Conservation (phyloP, 2,888 invertebrate genomes). For the Ephialtes manifestator region DNA sequence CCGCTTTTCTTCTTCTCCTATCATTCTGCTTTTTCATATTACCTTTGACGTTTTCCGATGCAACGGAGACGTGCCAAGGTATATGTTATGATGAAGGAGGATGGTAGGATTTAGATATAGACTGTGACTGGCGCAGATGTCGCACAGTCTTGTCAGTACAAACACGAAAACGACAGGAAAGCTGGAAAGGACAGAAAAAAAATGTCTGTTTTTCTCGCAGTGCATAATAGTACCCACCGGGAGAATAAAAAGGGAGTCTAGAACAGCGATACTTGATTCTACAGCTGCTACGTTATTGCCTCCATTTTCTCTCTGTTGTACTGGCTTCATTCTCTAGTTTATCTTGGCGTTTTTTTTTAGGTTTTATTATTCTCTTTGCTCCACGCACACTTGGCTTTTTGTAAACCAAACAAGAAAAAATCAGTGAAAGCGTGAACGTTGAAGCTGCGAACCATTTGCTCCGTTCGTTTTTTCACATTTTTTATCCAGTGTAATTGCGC, state of each 20-base stretch:
- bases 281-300: background rate
- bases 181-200: conserved; percentile 42
- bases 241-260: conserved; percentile 29
- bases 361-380: background rate
- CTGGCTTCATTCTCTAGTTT: conserved; percentile 19
- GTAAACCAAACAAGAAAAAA: conserved; percentile 19
- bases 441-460: background rate
- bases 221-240: conserved; percentile 54
- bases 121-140: conserved; percentile 13
- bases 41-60: conserved; percentile 58
- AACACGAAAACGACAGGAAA: conserved; percentile 45
- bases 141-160: conserved; percentile 19
- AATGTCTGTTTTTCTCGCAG: background rate
- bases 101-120: background rate
- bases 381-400: background rate
- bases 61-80: conserved; percentile 36
- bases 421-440: background rate
- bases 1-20: conserved; percentile 28
- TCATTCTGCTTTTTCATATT: conserved; percentile 47
- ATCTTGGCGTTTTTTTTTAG: conserved; percentile 2
- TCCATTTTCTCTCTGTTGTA: conserved; percentile 13
- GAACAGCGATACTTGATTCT: conserved; percentile 16
- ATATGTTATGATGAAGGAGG: background rate
- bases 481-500: background rate
- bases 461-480: background rate